Evolutionary conservation across 1,140 invertebrate species (phyloP).

Genomic region (Diorhabda sublineata): DNA sequence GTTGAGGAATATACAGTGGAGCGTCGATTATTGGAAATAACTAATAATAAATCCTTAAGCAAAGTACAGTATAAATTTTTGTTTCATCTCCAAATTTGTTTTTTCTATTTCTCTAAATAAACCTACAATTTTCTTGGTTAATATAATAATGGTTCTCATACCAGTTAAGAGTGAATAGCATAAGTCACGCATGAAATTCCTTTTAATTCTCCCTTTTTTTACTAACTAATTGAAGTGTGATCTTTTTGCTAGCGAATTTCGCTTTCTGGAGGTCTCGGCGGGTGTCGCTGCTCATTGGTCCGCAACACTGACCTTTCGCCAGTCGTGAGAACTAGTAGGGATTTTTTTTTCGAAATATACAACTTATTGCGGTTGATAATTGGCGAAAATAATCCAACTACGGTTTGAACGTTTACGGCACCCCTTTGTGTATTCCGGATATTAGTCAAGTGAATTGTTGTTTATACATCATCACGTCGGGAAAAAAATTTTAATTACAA

Average conservation of each 20-base stretch:
- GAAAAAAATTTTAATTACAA: too few species aligned
- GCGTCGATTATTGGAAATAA: too few species aligned
- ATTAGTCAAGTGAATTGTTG: too few species aligned
- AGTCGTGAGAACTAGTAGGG: conserved; percentile 1
- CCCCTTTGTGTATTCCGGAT: too few species aligned
- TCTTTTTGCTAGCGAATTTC: conserved; percentile 8
- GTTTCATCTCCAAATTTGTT: too few species aligned
- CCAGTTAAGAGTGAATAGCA: neutral
- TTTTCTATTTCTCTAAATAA: too few species aligned
- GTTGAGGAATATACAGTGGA: too few species aligned
- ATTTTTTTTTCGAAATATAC: neutral
- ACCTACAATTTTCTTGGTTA: too few species aligned
- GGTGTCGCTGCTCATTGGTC: conserved; percentile 7
- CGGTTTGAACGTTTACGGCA: neutral
- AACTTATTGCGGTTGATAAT: neutral
- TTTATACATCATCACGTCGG: too few species aligned
- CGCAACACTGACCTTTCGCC: neutral
- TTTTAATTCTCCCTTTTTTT: conserved; percentile 7
- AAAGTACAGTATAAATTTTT: too few species aligned
- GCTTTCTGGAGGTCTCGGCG: conserved; percentile 1
- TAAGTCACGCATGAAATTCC: conserved; percentile 8
- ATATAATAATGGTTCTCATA: neutral
- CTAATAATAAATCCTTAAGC: too few species aligned
- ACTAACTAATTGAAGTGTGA: conserved; percentile 10
- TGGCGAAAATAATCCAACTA: neutral